These are phyloP conservation scores for Salarias fasciatus DNA, from an alignment of 2,797 vertebrate species.

Conservation along the genomic window DNA sequence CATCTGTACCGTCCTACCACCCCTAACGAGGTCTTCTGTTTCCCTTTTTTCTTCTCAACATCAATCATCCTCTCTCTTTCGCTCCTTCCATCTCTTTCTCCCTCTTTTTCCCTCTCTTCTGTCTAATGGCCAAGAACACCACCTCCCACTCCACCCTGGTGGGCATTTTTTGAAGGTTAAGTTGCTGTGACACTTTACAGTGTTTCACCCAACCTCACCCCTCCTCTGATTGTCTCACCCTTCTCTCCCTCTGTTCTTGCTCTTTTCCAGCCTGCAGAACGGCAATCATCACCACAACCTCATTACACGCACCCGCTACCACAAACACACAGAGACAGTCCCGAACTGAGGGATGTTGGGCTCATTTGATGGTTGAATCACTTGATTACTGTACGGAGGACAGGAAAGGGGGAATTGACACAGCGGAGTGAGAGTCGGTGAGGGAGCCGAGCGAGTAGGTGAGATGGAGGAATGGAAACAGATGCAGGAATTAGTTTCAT, in stretches of 20 bases:
- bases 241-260: conserved; percentile 14
- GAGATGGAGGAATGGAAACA: conserved; percentile 50
- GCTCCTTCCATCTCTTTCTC: conserved; percentile 13
- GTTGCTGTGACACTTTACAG: conserved; percentile 69
- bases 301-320: conserved; percentile 9
- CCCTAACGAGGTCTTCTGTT: conserved; percentile 58
- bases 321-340: neutral
- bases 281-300: conserved; percentile 39
- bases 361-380: conserved; percentile 66
- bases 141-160: conserved; percentile 57
- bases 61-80: conserved; percentile 51
- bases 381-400: conserved; percentile 49
- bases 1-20: conserved; percentile 54
- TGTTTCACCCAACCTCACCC: conserved; percentile 27
- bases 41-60: conserved; percentile 46
- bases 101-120: conserved; percentile 15
- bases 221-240: conserved; percentile 36
- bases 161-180: conserved; percentile 78
- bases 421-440: conserved; percentile 27
- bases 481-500: conserved; percentile 61
- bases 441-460: conserved; percentile 20
- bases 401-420: conserved; percentile 36
- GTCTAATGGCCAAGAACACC: conserved; percentile 53
- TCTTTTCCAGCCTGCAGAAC: conserved; percentile 28
- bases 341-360: conserved; percentile 23